Evolutionary conservation across 2,797 vertebrate genomes (phyloP).

Genomic region (Hippocampus kuda): DNA sequence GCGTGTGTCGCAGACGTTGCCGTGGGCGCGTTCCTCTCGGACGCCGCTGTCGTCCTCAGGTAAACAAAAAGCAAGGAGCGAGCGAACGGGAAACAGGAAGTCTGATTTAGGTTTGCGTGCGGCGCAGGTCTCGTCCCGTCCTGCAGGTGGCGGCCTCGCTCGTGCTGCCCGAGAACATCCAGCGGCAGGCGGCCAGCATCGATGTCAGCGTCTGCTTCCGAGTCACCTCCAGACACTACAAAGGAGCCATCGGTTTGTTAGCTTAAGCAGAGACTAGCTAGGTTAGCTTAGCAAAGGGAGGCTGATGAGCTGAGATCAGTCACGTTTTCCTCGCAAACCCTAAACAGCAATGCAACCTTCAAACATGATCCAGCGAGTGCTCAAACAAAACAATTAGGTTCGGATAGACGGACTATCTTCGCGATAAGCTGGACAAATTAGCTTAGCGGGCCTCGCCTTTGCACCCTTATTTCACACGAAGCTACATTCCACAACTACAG

Average conservation of each 20-base stretch:
- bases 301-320: too few species aligned
- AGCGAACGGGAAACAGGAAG: neutral
- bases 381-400: too few species aligned
- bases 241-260: slow-evolving; percentile 71
- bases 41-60: slow-evolving; percentile 86
- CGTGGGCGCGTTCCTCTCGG: slow-evolving; percentile 84
- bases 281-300: too few species aligned
- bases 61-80: slow-evolving; percentile 42
- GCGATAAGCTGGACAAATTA: neutral
- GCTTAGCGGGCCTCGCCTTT: neutral
- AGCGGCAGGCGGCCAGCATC: slow-evolving; percentile 73
- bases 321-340: neutral
- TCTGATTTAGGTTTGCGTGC: neutral
- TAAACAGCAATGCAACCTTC: too few species aligned
- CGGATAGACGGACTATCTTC: neutral
- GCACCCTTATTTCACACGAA: neutral
- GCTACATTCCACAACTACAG: neutral
- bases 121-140: slow-evolving; percentile 81
- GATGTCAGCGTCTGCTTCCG: slow-evolving; percentile 79
- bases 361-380: too few species aligned
- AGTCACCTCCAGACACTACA: slow-evolving; percentile 72
- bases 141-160: slow-evolving; percentile 77
- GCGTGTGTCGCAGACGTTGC: slow-evolving; percentile 74
- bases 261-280: neutral
- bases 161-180: slow-evolving; percentile 72